Evolutionary conservation across 2,797 vertebrate genomes (phyloP), one percentile per base, ranked within the genome.

Genomic region (Spondyliosoma cantharus): DNA sequence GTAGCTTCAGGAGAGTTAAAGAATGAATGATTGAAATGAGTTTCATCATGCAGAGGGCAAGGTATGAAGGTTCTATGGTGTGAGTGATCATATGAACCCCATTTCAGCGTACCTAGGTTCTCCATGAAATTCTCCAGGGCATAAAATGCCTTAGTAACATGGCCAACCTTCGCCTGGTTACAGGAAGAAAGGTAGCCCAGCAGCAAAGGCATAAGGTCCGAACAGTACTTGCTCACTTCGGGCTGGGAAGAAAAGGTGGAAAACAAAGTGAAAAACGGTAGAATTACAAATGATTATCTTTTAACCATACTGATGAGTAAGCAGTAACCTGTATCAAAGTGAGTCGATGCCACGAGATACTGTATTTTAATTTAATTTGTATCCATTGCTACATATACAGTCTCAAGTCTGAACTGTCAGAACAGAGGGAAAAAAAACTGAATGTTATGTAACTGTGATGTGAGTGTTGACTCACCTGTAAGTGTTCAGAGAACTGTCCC

Each of bases 71-170:
- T 24, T 52, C 4, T 74, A 19, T 13, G 25, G 32, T 43, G 15
- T 32, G 12, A 16, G 46, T 49, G 13, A 60, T 16, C 56, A 0
- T 2, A 2, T 61, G 25, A 74, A 46, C 2, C 0, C 32, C 42
- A 60, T 60, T 61, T 50, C n/a, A 62, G 1, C 76, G 89, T 87
- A 98, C 97, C 97, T 6, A 98, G 90, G 79, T 96, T 97, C 87
- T 98, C 97, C 89, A 97, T 93, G 61, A 97, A 97, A 92, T 97
- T 98, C 91, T 97, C 97, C 54, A 98, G 91, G 3, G 97, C 96
- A 11, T 97, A 98, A 90, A 97, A 98, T 49, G 96, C 96, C 88
- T 96, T 97, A 1, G 96, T 96, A 69, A 98, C 91, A 42, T 97
- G 96, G 37, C 95, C 92, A 0, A 94, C 92, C 61, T 95, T 95